A percentile compares a stretch with the other conserved stretches of the same genome.
Conservation (phyloP, 2,797 vertebrate species). For the Coregonus suidteri region DNA sequence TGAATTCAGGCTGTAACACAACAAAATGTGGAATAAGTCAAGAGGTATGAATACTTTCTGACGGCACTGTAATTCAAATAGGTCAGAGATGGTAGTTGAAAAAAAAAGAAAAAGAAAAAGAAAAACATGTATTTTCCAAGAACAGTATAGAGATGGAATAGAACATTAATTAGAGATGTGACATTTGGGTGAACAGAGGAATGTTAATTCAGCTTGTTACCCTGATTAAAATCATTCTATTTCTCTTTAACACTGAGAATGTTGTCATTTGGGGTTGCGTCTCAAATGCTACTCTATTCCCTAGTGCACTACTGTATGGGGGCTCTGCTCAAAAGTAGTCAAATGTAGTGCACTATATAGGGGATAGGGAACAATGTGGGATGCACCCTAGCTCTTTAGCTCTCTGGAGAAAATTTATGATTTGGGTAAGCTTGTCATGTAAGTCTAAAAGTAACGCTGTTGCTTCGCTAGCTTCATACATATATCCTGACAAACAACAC, state of each 20-base stretch:
- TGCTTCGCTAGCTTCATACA: conserved; percentile 52
- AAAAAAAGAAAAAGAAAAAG: too few relatives aligned
- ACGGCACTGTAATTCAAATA: too few relatives aligned
- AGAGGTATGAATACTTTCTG: too few relatives aligned
- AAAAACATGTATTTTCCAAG: conserved; percentile 4
- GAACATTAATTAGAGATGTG: conserved; percentile 61
- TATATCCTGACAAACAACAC: conserved; percentile 55
- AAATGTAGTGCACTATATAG: not conserved
- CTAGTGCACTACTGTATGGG: too few relatives aligned
- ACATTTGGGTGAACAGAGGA: conserved; percentile 56
- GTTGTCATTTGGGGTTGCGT: not conserved
- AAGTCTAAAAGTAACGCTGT: conserved; percentile 45
- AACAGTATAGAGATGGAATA: conserved; percentile 53
- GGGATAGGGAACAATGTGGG: not conserved
- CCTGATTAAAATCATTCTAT: not conserved
- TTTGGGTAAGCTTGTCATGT: conserved; percentile 54
- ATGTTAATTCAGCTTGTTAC: conserved; percentile 56
- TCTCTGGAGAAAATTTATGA: conserved; percentile 35
- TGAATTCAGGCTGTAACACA: too few relatives aligned
- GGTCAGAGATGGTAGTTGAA: too few relatives aligned
- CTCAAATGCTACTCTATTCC: too few relatives aligned
- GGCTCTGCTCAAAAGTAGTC: too few relatives aligned
- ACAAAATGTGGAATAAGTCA: too few relatives aligned
- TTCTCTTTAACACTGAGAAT: not conserved
- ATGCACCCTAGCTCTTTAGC: not conserved